Evolutionary conservation across 2,113 vertebrate species (phyloP).

Genomic region (Piprites chloris): DNA sequence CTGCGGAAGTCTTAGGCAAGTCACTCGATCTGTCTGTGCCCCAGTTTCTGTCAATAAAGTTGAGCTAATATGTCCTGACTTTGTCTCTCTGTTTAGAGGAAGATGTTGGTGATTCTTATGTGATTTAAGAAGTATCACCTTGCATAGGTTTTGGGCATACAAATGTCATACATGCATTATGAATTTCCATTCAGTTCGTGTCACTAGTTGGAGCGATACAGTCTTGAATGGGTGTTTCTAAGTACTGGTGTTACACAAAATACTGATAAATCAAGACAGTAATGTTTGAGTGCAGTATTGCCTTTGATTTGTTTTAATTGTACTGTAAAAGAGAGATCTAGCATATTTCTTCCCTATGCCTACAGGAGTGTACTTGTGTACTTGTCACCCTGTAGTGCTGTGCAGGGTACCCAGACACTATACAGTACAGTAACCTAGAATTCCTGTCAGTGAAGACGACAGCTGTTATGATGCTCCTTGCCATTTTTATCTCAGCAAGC

Average conservation of each 20-base stretch:
- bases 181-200: not conserved
- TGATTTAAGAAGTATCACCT: not conserved
- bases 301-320: not conserved
- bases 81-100: not conserved
- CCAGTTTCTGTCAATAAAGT: conserved; percentile 7
- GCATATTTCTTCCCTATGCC: accelerated
- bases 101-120: not conserved
- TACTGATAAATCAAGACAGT: not conserved
- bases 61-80: not conserved
- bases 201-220: not conserved
- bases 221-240: not conserved
- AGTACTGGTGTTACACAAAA: not conserved
- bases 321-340: not conserved
- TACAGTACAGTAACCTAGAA: not conserved
- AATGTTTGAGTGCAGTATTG: not conserved
- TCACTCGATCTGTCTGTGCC: not conserved
- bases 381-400: not conserved
- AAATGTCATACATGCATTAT: not conserved
- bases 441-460: not conserved
- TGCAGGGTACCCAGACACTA: not conserved
- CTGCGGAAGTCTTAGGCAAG: not conserved
- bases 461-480: not conserved
- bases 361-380: not conserved
- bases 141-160: not conserved
- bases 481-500: not conserved